Base-by-base conservation (phyloP, 2,797 vertebrate species). In the Mycteria americana region DNA sequence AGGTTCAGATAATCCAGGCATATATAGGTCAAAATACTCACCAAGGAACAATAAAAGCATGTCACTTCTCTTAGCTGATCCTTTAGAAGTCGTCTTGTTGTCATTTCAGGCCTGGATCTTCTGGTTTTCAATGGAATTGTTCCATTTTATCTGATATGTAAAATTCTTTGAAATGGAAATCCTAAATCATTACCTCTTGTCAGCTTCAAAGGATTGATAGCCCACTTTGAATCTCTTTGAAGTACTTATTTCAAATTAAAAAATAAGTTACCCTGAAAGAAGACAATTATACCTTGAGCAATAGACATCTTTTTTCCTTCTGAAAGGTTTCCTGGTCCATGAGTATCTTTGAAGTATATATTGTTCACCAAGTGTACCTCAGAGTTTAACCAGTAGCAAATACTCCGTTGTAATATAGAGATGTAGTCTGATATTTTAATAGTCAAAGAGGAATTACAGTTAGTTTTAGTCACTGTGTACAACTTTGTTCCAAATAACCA, bases 121-220 rank as follows among this genome's bases (percentile, higher is more conserved):
- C 74, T 90, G 54, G 73, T 92, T 97, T 96, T 95, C 84, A 90
- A 33, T 91, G 23, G 69, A 97, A 97, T 93, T 95, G 90, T 94
- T 97, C 74, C 43, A 74, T 94, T 94, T 96, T 95, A 97, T 95
- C 93, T 92, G 62, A 92, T 67, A 94, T 70, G 78, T 76, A 95
- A 93, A 96, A 84, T 89, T 82, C 96, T 97, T 97, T 97, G 97
- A 97, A 96, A 97, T 96, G 96, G 88, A 97, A 97, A 97, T 97
- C 84, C 77, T 97, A 86, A 95, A 92, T 96, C 89, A 95, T 97
- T 97, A 96, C 95, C 62, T 96, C 93, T 92, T 93, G 94, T 94
- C 82, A 91, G 88, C 94, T 97, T 97, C 97, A 97, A 97, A 97
- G 94, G 64, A 79, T 84, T 96, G 84, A 95, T 94, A 95, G 87